phyloP scores from a whole-genome alignment of 2,797 vertebrate genomes.

The Pampus argenteus region DNA sequence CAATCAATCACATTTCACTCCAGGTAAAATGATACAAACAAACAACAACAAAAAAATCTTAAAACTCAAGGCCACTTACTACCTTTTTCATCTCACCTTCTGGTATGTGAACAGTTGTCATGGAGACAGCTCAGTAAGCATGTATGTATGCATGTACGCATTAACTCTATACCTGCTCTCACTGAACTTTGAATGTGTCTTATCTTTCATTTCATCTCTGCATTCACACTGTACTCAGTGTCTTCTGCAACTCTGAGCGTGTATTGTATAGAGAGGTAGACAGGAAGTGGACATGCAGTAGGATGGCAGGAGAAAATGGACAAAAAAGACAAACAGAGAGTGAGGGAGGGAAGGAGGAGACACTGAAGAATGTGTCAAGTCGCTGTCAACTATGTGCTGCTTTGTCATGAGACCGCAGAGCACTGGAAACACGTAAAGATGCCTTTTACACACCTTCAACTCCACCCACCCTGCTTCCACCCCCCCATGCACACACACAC shows the following conservation, averaged over 20 bases:
- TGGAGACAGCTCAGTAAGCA: neutral
- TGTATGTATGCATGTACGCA: no score
- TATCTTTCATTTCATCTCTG: neutral
- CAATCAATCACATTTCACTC: neutral
- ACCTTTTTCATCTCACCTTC: neutral
- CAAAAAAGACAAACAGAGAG: neutral
- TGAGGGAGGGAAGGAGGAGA: slow-evolving; percentile 31
- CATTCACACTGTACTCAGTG: neutral
- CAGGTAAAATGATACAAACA: neutral
- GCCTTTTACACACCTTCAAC: slow-evolving; percentile 76
- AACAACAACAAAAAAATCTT: neutral
- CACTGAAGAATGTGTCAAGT: slow-evolving; percentile 80
- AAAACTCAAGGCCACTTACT: no score
- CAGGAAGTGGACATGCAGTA: neutral
- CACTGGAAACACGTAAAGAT: slow-evolving; percentile 72
- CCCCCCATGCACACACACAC: slow-evolving; percentile 3
- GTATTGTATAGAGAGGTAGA: slow-evolving; percentile 5
- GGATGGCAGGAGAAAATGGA: slow-evolving; percentile 11
- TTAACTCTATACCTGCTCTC: neutral
- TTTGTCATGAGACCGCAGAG: slow-evolving; percentile 74
- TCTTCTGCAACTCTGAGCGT: slow-evolving; percentile 3
- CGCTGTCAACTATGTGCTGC: slow-evolving; percentile 79
- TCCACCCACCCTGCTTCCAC: slow-evolving; percentile 58
- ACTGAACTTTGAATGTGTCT: neutral
- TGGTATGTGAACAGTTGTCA: neutral